These are phyloP conservation scores for Camelus dromedarius DNA, from an alignment of 2,113 vertebrate genomes.

Conservation along the genomic window DNA sequence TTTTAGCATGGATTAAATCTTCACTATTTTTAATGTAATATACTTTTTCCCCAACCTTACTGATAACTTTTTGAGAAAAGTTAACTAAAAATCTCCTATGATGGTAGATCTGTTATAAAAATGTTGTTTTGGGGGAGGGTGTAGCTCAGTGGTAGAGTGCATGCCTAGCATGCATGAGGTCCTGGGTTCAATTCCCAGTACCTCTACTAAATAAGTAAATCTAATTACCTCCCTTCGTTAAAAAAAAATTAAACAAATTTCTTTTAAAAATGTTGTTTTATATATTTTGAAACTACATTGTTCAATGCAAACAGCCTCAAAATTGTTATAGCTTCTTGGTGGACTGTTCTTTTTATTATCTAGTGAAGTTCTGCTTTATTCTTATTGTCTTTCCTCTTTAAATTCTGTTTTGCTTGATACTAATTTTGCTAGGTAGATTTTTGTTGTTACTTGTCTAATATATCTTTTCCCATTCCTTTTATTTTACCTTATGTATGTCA, in stretches of 20 bases:
- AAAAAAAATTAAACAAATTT: no score
- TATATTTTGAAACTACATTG: constrained; percentile 47
- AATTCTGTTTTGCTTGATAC: constrained; percentile 51
- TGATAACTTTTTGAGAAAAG: constrained; percentile 42
- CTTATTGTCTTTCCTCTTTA: not conserved
- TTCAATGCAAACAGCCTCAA: constrained; percentile 6
- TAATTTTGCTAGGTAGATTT: constrained; percentile 35
- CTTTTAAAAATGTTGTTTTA: constrained; percentile 4
- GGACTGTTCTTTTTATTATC: constrained; percentile 15
- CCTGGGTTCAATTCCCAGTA: no score
- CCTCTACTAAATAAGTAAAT: no score
- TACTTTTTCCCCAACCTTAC: not conserved
- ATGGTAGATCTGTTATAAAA: not conserved
- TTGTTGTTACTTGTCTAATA: not conserved
- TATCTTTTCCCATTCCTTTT: not conserved
- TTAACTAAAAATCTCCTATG: constrained; percentile 26
- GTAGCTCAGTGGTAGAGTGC: no score
- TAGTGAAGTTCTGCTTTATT: constrained; percentile 35
- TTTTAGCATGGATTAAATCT: not conserved
- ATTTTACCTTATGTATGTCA: constrained; percentile 4
- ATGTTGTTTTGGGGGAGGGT: not conserved
- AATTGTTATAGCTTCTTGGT: constrained; percentile 34
- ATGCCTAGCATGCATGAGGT: no score
- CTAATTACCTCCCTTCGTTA: no score
- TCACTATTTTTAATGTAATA: not conserved